Evolutionary conservation across 2,888 invertebrate genomes (phyloP).

Genomic region (Nomada fabriciana): DNA sequence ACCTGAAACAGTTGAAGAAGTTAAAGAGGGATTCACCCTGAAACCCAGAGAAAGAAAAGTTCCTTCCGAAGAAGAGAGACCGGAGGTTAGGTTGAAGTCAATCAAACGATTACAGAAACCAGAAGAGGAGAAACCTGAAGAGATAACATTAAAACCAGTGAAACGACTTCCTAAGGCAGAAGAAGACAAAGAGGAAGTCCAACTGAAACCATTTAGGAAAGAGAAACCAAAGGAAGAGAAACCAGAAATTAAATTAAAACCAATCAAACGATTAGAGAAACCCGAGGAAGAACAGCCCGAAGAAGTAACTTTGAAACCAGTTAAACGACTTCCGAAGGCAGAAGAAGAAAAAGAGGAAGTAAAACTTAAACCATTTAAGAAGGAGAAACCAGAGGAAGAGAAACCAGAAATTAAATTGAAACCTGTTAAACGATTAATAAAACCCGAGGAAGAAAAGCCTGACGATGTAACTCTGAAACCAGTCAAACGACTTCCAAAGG

Average conservation of each 20-base stretch:
- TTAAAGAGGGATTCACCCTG: slow-evolving; percentile 66
- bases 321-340: slow-evolving; percentile 54
- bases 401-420: slow-evolving; percentile 74
- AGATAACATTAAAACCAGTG: slow-evolving; percentile 75
- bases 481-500: slow-evolving; percentile 21
- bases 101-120: slow-evolving; percentile 55
- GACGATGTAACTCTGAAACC: slow-evolving; percentile 67
- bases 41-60: slow-evolving; percentile 53
- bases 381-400: slow-evolving; percentile 69
- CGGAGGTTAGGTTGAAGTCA: slow-evolving; percentile 77
- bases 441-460: slow-evolving; percentile 68
- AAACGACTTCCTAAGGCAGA: slow-evolving; percentile 72
- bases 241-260: slow-evolving; percentile 81
- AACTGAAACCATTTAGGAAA: slow-evolving; percentile 74
- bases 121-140: slow-evolving; percentile 64
- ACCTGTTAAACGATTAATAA: slow-evolving; percentile 57
- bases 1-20: slow-evolving; percentile 50
- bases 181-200: slow-evolving; percentile 75
- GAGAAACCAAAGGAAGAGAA: slow-evolving; percentile 77
- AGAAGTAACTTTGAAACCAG: slow-evolving; percentile 69
- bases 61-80: slow-evolving; percentile 64
- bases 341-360: slow-evolving; percentile 59
- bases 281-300: slow-evolving; percentile 66
- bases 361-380: slow-evolving; percentile 73
- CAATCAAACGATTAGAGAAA: slow-evolving; percentile 59